Conservation (phyloP, 2,888 invertebrate genomes). For the Bombyx huttoni region DNA sequence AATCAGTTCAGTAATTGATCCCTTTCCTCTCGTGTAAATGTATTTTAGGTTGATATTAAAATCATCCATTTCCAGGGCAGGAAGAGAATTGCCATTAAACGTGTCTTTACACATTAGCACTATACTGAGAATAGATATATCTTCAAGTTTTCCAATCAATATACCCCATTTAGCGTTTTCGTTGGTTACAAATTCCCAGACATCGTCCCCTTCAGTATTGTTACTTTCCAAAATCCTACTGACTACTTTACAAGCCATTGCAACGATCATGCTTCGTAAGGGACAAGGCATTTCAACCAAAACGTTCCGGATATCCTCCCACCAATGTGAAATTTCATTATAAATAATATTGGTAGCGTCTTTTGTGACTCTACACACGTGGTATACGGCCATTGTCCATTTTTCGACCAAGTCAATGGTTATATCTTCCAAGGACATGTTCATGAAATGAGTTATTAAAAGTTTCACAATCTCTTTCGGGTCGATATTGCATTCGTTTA, state of each 20-base stretch:
- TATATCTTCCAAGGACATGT: slow-evolving; percentile 69
- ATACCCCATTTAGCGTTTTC: slow-evolving; percentile 91
- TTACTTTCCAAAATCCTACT: slow-evolving; percentile 62
- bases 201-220: slow-evolving; percentile 66
- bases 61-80: slow-evolving; percentile 67
- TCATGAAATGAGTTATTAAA: slow-evolving; percentile 80
- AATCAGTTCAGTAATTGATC: slow-evolving; percentile 90
- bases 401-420: slow-evolving; percentile 76
- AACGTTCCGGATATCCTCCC: slow-evolving; percentile 82
- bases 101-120: slow-evolving; percentile 71
- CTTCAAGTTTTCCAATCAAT: slow-evolving; percentile 90
- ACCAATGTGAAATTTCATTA: slow-evolving; percentile 84
- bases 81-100: slow-evolving; percentile 49
- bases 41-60: slow-evolving; percentile 77
- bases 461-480: slow-evolving; percentile 79
- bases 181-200: slow-evolving; percentile 87
- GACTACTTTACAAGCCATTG: slow-evolving; percentile 86
- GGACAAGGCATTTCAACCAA: slow-evolving; percentile 82
- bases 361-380: slow-evolving; percentile 76
- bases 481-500: slow-evolving; percentile 40
- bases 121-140: slow-evolving; percentile 84
- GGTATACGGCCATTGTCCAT: slow-evolving; percentile 75
- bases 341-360: slow-evolving; percentile 75
- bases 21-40: slow-evolving; percentile 77
- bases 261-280: slow-evolving; percentile 84